Evolutionary conservation across 2,113 vertebrate genomes (phyloP).

Genomic region (Corythornis vintsioides): DNA sequence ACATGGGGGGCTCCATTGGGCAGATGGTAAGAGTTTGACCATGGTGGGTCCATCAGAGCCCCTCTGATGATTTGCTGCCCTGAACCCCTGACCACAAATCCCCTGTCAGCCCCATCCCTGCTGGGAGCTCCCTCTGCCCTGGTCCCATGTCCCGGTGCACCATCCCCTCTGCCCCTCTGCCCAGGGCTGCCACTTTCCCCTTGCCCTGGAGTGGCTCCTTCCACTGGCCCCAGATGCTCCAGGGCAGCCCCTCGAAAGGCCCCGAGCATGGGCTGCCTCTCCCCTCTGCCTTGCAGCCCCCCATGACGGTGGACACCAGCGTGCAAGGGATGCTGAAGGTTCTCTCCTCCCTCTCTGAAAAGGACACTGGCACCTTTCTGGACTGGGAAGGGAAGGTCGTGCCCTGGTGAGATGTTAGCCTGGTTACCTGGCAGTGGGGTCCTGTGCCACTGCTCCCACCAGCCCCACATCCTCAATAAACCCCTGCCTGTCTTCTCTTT

Average conservation of each 20-base stretch:
- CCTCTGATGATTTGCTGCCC: background rate
- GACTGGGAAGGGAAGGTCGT: slow-evolving; percentile 56
- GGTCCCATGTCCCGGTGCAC: background rate
- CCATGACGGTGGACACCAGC: slow-evolving; percentile 1
- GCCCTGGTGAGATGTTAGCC: slow-evolving; percentile 34
- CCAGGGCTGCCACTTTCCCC: background rate
- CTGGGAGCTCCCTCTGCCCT: background rate
- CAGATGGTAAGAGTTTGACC: background rate
- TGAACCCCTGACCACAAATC: background rate
- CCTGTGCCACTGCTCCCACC: background rate
- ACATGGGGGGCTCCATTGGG: background rate
- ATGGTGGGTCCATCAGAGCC: fast-evolving
- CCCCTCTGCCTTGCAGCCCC: background rate
- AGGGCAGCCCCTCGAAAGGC: background rate
- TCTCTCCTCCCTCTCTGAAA: slow-evolving; percentile 39
- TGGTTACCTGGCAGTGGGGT: background rate
- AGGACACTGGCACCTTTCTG: slow-evolving; percentile 50
- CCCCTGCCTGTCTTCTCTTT: fast-evolving
- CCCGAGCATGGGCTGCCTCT: background rate
- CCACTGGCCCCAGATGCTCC: background rate
- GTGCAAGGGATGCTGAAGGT: slow-evolving; percentile 54
- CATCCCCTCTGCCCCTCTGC: background rate
- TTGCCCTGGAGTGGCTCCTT: background rate
- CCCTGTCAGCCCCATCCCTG: background rate
- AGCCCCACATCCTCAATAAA: background rate